Base-by-base conservation (phyloP, 2,113 vertebrate species). In the Turdus rufiventris region DNA sequence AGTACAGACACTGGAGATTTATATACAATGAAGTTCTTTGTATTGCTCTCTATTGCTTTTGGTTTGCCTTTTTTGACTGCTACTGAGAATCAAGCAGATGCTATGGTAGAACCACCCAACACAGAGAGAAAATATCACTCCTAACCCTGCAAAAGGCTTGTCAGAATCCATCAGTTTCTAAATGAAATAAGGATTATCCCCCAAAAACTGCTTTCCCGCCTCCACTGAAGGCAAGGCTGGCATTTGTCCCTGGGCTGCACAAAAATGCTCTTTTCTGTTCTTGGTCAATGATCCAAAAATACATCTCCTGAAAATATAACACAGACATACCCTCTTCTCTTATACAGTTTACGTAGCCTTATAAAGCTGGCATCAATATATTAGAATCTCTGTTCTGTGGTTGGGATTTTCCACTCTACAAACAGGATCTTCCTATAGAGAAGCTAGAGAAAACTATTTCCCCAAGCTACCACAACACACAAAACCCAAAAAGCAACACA, bases 161-260 rank as follows among this genome's bases (percentile, higher is more conserved):
- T 54, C 16, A 65, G 16, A 77, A 38, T 15, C 15, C 56, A 47
- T 11, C 0, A 1, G 58, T 70, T 73, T 62, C 33, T 19, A 26
- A 18, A 20, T 28, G 29, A 91, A 88, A 72, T 24, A 63, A 51
- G 24, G 26, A 82, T 63, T 81, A 67, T 29, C 5, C 28, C 18
- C 13, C 0, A 0, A 5, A 38, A 81, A 50, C n/a, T 1, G 1
- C 42, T 29, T 36, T 87, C 18, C 23, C 0, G 0, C 34, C 33
- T 54, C 54, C 0, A 5, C 73, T 70, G 42, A 74, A 93, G 51
- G 42, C 28, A 76, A 70, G 65, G 42, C 51, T 82, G 85, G 21
- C 53, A 88, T 77, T 74, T 60, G 57, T 34, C 20, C 14, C 29
- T 24, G 9, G 61, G 34, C 48, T 76, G 73, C 19, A 61, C 19